Conservation (phyloP, 2,797 vertebrate genomes). For the Sebastes flavidus region DNA sequence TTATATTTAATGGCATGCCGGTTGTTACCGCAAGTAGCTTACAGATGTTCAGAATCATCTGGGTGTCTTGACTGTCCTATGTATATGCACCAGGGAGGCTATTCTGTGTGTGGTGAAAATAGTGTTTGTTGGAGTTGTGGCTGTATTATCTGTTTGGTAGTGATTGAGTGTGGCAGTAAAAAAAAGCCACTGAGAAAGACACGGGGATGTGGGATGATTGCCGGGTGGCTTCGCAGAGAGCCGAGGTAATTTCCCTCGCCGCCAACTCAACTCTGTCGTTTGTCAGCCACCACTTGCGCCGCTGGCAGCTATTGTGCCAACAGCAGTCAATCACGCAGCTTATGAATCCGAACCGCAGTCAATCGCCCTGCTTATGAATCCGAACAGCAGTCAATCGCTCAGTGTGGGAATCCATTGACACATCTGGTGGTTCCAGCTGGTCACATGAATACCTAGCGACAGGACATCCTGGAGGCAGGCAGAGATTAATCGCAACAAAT, state of each 20-base stretch:
- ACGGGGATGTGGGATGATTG: conserved; percentile 76
- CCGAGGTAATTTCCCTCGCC: conserved; percentile 79
- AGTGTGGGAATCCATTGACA: conserved; percentile 67
- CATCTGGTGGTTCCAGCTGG: conserved; percentile 70
- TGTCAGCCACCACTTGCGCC: conserved; percentile 77
- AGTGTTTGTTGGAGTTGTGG: conserved; percentile 51
- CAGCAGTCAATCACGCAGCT: conserved; percentile 80
- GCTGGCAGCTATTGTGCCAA: conserved; percentile 81
- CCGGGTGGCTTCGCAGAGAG: conserved; percentile 64
- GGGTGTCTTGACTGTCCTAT: conserved; percentile 43
- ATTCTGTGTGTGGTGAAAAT: conserved; percentile 43
- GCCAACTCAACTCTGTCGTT: conserved; percentile 72
- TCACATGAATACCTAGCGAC: conserved; percentile 49
- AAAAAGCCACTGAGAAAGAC: conserved; percentile 74
- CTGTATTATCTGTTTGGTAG: conserved; percentile 74
- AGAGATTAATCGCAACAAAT: conserved; percentile 43
- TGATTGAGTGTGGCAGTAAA: conserved; percentile 82
- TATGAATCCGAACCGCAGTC: conserved; percentile 78
- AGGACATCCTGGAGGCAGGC: conserved; percentile 32
- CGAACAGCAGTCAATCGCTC: conserved; percentile 74
- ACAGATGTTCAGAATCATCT: conserved; percentile 55
- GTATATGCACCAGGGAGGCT: conserved; percentile 34
- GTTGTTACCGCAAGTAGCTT: conserved; percentile 19
- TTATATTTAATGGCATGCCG: conserved; percentile 43
- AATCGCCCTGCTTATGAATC: conserved; percentile 78